Base-by-base conservation (phyloP, 2,888 invertebrate species). In the Brenthis hecate region DNA sequence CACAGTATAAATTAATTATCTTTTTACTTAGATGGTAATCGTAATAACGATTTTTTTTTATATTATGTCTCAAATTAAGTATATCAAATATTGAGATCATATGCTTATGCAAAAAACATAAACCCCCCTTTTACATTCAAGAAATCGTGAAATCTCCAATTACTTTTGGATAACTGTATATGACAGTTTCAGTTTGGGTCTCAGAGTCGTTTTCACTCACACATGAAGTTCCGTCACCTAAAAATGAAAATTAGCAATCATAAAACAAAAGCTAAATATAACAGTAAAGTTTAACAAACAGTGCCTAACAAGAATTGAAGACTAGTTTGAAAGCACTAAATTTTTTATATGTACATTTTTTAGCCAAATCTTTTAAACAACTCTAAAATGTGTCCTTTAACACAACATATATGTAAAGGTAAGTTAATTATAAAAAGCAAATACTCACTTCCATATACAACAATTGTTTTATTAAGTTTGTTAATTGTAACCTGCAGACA, bases 401-500 rank as follows among this genome's bases (percentile, higher is more conserved):
- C 13, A 13, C 16, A 19, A 57, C 16, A 43, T 58, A 47, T 14
- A 14, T 23, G 13, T 23, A 72, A 28, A 50, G 61, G 36, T 43
- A 43, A 43, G 36, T 43, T 43, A 43, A 43, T 43, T 43, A 43
- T 43, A 11, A 43, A 43, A 43, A 43, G 8, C 36, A 51, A 56
- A 51, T 67, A 74, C 86, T 86, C 75, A 89, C 90, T 88, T 80
- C 86, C 86, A 82, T 87, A 92, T 13, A 91, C 79, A 23, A 91
- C 84, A 68, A 90, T 85, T 57, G 85, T 82, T 81, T 90, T 91
- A 76, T 85, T 91, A 66, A 91, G 74, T 76, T 91, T 92, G 76
- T 86, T 89, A 69, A 91, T 83, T 62, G 91, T 89, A 6, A 91
- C 88, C 92, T 92, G 86, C 57, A 86, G 87, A 71, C 57, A 70